Evolutionary conservation across 2,113 vertebrate genomes (phyloP).

Genomic region (Circaetus gallicus): DNA sequence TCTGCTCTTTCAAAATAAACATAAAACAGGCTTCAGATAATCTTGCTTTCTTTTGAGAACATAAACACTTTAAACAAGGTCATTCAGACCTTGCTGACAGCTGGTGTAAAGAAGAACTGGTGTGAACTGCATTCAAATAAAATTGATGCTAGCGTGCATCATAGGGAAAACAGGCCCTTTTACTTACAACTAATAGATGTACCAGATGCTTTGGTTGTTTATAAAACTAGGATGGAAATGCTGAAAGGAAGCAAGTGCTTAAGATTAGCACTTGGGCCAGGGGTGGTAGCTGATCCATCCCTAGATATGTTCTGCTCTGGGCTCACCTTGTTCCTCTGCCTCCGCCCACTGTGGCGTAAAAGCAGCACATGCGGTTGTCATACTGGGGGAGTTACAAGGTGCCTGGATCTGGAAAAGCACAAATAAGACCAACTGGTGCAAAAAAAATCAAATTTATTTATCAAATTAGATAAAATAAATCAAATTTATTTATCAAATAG

Average conservation of each 20-base stretch:
- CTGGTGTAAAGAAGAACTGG: background rate
- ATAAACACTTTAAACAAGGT: constrained; percentile 19
- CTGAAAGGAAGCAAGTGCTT: background rate
- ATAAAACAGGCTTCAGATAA: constrained; percentile 12
- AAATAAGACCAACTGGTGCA: background rate
- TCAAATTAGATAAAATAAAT: too few relatives aligned
- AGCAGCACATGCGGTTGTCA: accelerated
- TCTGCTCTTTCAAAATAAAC: constrained; percentile 38
- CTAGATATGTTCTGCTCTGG: background rate
- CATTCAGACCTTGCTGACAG: constrained; percentile 16
- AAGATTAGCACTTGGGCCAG: background rate
- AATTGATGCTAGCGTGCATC: background rate
- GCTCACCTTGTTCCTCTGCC: background rate
- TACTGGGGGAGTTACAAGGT: background rate
- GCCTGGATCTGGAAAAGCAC: background rate
- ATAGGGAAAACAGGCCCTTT: background rate
- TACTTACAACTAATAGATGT: background rate
- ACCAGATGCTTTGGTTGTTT: background rate
- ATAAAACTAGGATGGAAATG: background rate
- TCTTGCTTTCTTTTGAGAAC: constrained; percentile 8
- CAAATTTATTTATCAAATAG: background rate
- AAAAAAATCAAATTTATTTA: background rate
- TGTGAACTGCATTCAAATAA: constrained; percentile 26
- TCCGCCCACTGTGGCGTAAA: accelerated
- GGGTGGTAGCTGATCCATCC: background rate